Conservation (phyloP, 2,113 vertebrate genomes). For the Hiodon tergisus region DNA sequence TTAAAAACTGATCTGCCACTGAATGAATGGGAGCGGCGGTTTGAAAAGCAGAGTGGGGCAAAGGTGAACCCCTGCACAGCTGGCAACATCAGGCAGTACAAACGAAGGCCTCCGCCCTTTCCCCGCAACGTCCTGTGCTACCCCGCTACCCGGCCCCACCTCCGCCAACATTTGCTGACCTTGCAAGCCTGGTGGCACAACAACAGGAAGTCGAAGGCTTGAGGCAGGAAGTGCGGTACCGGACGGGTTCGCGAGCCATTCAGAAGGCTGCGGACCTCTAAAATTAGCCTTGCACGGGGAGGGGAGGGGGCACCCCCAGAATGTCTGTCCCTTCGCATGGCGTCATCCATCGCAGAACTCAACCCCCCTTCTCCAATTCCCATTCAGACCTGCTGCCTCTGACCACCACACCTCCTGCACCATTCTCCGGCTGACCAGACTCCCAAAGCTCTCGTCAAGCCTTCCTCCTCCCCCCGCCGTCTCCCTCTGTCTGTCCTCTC, state of each 20-base stretch:
- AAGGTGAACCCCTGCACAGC: slow-evolving; percentile 10
- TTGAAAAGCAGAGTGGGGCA: slow-evolving; percentile 12
- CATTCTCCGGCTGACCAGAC: neutral
- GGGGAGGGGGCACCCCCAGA: neutral
- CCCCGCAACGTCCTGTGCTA: neutral
- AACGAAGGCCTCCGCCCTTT: too few species aligned
- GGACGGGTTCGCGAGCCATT: slow-evolving; percentile 9
- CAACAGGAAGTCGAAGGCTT: slow-evolving; percentile 26
- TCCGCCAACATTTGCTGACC: slow-evolving; percentile 14
- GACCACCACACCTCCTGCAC: neutral
- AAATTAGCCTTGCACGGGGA: slow-evolving; percentile 9
- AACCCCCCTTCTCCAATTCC: neutral
- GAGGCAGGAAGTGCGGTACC: slow-evolving; percentile 32
- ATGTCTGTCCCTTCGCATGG: neutral
- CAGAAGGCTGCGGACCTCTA: slow-evolving; percentile 10
- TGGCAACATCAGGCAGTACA: neutral
- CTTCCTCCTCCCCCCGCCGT: neutral
- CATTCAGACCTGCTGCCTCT: neutral
- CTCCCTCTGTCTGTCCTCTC: neutral
- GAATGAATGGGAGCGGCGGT: neutral
- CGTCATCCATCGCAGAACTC: neutral
- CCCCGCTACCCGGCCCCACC: neutral
- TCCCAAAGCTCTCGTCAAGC: neutral
- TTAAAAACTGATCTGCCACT: neutral
- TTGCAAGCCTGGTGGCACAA: slow-evolving; percentile 20